A percentile compares a stretch with the other conserved stretches of the same genome.
phyloP scores from a whole-genome alignment of 2,888 invertebrate genomes.

The Agriopis marginaria region DNA sequence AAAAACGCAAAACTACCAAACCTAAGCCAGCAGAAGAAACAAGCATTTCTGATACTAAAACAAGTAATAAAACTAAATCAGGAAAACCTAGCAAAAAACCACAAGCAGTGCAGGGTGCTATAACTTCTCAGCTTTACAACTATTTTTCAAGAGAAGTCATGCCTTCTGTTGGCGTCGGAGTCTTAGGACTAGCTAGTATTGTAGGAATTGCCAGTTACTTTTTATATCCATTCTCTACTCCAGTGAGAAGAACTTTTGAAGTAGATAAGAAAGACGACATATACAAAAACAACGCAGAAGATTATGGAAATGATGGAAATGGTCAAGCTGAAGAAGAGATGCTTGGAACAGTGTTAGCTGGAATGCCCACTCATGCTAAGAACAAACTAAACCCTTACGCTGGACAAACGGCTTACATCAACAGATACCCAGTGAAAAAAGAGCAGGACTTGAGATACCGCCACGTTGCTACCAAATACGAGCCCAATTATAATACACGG shows the following conservation, averaged over 20 bases:
- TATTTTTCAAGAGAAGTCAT: constrained; percentile 92
- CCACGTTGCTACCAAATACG: constrained; percentile 73
- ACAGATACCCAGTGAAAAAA: constrained; percentile 74
- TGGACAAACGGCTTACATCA: constrained; percentile 73
- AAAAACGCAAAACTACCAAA: constrained; percentile 85
- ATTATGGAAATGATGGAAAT: constrained; percentile 88
- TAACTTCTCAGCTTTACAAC: constrained; percentile 91
- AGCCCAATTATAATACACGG: constrained; percentile 73
- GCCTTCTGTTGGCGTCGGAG: constrained; percentile 92
- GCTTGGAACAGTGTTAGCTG: constrained; percentile 90
- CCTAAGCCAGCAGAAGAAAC: constrained; percentile 69
- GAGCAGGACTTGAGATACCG: constrained; percentile 81
- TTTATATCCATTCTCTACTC: constrained; percentile 90
- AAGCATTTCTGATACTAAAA: constrained; percentile 73
- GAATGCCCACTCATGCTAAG: constrained; percentile 86
- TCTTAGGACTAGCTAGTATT: constrained; percentile 90
- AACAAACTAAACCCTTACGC: constrained; percentile 80
- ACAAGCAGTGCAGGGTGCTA: constrained; percentile 79
- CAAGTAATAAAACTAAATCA: constrained; percentile 85
- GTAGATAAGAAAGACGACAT: constrained; percentile 88
- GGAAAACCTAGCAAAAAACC: constrained; percentile 75
- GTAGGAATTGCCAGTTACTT: constrained; percentile 92
- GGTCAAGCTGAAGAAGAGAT: constrained; percentile 92
- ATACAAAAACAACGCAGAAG: constrained; percentile 89
- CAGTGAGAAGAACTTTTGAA: constrained; percentile 89